A percentile compares a stretch with the other conserved stretches of the same genome.
These are phyloP conservation scores for Coracias cyanogaster DNA, from an alignment of 2,797 vertebrate species.

Conservation along the genomic window DNA sequence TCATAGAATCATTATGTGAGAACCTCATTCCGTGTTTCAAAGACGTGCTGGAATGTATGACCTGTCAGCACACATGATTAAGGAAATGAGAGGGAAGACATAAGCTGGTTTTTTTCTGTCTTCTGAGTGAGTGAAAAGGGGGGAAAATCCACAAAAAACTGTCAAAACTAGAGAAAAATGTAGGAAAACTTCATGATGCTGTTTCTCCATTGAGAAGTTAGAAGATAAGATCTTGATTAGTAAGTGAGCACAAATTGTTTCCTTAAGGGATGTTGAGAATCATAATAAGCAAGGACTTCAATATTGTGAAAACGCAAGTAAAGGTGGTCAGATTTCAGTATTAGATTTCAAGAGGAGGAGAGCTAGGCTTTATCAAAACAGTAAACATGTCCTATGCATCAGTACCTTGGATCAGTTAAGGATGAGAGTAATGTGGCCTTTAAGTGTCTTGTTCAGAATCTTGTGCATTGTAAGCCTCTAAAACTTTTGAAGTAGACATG, in stretches of 20 bases:
- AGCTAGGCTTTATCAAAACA: not conserved
- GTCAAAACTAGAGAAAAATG: not conserved
- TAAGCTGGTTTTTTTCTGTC: not conserved
- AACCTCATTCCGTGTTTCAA: not conserved
- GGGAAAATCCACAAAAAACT: not conserved
- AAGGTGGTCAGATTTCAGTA: not conserved
- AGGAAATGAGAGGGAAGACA: not conserved
- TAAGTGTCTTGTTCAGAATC: not conserved
- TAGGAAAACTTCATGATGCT: not conserved
- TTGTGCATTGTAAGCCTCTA: not conserved
- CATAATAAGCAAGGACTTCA: not conserved
- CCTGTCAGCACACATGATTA: not conserved
- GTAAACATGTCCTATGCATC: not conserved
- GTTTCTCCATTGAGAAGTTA: not conserved
- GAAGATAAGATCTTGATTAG: not conserved
- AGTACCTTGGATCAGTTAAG: not conserved
- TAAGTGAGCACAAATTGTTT: not conserved
- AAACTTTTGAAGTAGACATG: not conserved
- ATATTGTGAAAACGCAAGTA: accelerated
- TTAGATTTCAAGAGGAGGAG: not conserved
- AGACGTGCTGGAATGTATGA: not conserved
- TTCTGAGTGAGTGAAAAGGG: not conserved
- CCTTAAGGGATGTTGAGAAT: not conserved
- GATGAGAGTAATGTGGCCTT: not conserved
- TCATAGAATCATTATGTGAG: too few relatives aligned